Conservation (phyloP, 2,113 vertebrate genomes). For the Prunella fulvescens region DNA sequence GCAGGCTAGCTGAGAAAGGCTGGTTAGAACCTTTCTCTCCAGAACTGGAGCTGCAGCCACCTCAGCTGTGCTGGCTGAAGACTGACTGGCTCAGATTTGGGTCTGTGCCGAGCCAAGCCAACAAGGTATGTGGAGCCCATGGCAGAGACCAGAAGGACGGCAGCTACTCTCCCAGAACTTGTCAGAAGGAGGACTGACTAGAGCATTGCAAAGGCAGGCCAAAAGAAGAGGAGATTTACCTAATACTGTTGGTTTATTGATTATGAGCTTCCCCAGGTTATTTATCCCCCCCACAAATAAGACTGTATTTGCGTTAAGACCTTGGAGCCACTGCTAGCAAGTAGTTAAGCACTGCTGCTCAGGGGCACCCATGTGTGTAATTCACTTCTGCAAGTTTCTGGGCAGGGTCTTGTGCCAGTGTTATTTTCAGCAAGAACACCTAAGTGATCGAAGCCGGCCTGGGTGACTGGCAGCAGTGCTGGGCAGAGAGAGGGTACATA, state of each 20-base stretch:
- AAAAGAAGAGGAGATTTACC: background rate
- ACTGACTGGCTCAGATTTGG: background rate
- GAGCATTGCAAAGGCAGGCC: background rate
- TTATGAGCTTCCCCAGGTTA: background rate
- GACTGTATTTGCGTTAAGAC: no score
- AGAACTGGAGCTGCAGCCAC: background rate
- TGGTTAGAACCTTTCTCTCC: background rate
- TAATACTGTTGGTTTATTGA: background rate
- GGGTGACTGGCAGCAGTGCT: background rate
- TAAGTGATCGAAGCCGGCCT: fast-evolving
- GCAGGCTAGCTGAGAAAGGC: background rate
- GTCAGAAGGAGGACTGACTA: background rate
- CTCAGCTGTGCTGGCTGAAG: background rate
- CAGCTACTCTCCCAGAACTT: background rate
- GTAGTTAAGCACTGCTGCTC: background rate
- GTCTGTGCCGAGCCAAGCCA: background rate
- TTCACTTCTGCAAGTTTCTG: background rate
- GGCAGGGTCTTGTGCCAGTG: background rate
- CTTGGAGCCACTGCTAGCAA: background rate
- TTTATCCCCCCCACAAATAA: no score
- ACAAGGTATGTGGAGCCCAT: background rate
- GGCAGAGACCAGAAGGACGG: background rate
- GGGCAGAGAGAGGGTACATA: background rate
- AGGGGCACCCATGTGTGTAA: background rate
- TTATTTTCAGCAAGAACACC: slow-evolving; percentile 12